Conservation (phyloP, 2,888 invertebrate genomes). For the Dryomyza anilis region DNA sequence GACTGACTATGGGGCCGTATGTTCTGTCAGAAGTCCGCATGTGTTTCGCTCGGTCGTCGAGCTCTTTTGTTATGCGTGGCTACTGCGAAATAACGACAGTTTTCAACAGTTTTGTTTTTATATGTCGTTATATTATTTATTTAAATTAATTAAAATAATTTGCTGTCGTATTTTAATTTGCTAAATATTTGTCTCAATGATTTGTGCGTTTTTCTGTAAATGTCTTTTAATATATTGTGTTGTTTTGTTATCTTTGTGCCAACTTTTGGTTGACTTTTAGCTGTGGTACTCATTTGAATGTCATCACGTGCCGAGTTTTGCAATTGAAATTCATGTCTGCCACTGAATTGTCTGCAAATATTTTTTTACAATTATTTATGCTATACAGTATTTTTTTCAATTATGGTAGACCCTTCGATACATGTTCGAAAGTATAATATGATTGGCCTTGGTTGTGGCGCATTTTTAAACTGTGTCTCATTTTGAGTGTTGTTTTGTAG, state of each 20-base stretch:
- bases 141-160: too few relatives aligned
- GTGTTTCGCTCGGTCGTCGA: neutral
- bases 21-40: neutral
- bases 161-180: too few relatives aligned
- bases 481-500: too few relatives aligned
- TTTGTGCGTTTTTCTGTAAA: constrained; percentile 10
- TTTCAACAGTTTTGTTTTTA: neutral
- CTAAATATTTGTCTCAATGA: too few relatives aligned
- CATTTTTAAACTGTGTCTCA: too few relatives aligned
- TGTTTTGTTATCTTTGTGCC: too few relatives aligned
- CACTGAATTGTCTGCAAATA: constrained; percentile 35
- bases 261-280: constrained; percentile 9
- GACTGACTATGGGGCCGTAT: too few relatives aligned
- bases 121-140: neutral
- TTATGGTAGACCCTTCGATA: too few relatives aligned
- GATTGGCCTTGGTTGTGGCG: too few relatives aligned
- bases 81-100: neutral
- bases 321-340: constrained; percentile 40
- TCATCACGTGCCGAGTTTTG: constrained; percentile 14
- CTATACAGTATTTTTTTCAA: too few relatives aligned
- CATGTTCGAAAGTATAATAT: too few relatives aligned
- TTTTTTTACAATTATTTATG: constrained; percentile 18
- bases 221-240: too few relatives aligned
- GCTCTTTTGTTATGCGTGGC: neutral
- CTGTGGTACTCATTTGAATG: neutral